Percentiles rank a stretch among this genome's conserved stretches.
These are phyloP conservation scores for Tangara arthus DNA, from an alignment of 2,797 vertebrate species.

Conservation along the genomic window DNA sequence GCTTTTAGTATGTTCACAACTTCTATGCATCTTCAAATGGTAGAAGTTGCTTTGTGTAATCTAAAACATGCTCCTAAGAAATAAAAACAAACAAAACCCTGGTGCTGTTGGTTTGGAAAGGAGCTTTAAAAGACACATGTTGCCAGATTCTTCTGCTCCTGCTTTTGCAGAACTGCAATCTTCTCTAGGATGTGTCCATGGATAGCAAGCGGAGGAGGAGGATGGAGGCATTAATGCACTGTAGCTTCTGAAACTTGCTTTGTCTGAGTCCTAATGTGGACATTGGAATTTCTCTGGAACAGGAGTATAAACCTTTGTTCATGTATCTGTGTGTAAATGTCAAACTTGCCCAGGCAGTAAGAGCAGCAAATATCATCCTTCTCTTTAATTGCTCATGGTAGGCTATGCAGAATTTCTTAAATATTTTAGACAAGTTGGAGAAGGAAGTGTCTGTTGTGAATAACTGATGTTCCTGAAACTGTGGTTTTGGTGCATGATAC, in stretches of 20 bases:
- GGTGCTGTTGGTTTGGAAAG: not conserved
- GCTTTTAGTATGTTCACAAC: not conserved
- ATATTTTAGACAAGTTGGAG: not conserved
- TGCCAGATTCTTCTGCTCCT: not conserved
- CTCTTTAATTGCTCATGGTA: not conserved
- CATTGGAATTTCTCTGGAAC: not conserved
- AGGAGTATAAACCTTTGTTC: not conserved
- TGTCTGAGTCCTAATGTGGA: accelerated
- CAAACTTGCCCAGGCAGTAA: not conserved
- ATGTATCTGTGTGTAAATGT: not conserved
- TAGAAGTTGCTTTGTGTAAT: not conserved
- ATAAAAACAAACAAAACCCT: not conserved
- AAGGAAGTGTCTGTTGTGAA: not conserved
- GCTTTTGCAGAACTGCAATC: not conserved
- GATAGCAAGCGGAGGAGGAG: not conserved
- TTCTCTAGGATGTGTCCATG: not conserved
- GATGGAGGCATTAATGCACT: not conserved
- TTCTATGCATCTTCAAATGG: not conserved
- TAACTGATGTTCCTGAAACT: not conserved
- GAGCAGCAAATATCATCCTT: not conserved
- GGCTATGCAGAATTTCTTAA: not conserved
- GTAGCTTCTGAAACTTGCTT: not conserved
- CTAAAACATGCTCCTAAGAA: not conserved
- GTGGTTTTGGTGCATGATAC: not conserved
- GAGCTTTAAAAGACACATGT: not conserved